These are phyloP conservation scores for Drosophila emarginata DNA, from an alignment of 2,888 invertebrate species.

Conservation along the genomic window DNA sequence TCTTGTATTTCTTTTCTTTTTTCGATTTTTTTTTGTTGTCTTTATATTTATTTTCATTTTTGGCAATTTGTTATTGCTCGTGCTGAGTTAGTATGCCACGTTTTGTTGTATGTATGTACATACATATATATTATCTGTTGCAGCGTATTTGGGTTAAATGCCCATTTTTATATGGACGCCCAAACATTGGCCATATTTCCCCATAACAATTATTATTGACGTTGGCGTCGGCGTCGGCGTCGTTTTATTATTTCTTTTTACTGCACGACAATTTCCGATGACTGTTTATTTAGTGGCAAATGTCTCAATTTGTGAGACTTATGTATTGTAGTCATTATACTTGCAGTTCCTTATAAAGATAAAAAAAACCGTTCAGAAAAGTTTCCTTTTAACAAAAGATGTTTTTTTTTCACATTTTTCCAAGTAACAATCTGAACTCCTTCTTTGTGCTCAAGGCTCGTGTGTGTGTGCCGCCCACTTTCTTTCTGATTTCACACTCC, in stretches of 20 bases:
- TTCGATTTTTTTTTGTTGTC: slow-evolving; percentile 24
- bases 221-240: slow-evolving; percentile 42
- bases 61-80: slow-evolving; percentile 38
- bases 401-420: not conserved
- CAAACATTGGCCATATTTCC: slow-evolving; percentile 36
- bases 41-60: slow-evolving; percentile 49
- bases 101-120: slow-evolving; percentile 35
- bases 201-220: slow-evolving; percentile 23
- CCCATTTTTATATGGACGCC: slow-evolving; percentile 52
- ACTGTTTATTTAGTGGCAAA: not conserved
- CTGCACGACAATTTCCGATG: slow-evolving; percentile 4
- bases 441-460: not conserved
- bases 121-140: slow-evolving; percentile 15
- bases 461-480: not conserved
- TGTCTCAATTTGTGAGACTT: not conserved
- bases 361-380: no score
- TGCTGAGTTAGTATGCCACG: slow-evolving; percentile 61
- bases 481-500: not conserved
- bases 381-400: not conserved
- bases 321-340: not conserved
- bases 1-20: slow-evolving; percentile 23
- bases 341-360: not conserved
- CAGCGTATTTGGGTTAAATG: slow-evolving; percentile 70
- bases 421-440: not conserved
- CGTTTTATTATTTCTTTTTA: slow-evolving; percentile 11